phyloP scores from a whole-genome alignment of 2,797 vertebrate genomes.

The Notolabrus celidotus region DNA sequence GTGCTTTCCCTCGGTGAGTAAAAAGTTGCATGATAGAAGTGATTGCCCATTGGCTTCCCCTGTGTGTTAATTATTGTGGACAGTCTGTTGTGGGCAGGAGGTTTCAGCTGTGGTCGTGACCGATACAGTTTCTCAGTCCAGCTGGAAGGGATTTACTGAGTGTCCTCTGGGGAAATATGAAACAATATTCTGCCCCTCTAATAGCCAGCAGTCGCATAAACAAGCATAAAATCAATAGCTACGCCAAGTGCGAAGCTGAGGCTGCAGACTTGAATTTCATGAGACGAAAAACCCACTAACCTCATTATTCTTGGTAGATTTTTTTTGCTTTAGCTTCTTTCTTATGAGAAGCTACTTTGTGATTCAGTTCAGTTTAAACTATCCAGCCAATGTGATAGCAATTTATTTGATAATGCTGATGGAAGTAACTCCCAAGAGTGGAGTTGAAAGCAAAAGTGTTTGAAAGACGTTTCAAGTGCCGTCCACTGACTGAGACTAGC shows the following conservation, averaged over 20 bases:
- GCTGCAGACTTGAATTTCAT: conserved; percentile 53
- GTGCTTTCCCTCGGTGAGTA: conserved; percentile 13
- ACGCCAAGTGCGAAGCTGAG: conserved; percentile 48
- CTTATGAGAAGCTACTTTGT: conserved; percentile 8
- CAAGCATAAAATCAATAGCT: conserved; percentile 77
- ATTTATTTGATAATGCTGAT: conserved; percentile 40
- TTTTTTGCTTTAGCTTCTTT: conserved; percentile 16
- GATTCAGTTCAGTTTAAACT: conserved; percentile 49
- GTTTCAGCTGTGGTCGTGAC: conserved; percentile 61
- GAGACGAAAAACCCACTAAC: conserved; percentile 21
- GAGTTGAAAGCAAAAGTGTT: conserved; percentile 63
- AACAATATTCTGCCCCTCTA: conserved; percentile 74
- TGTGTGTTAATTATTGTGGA: conserved; percentile 78
- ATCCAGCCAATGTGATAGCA: conserved; percentile 38
- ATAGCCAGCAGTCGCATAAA: conserved; percentile 75
- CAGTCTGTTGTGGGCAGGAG: conserved; percentile 69
- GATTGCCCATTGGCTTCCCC: conserved; percentile 59
- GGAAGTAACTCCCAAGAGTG: conserved; percentile 33
- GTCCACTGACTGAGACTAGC: conserved; percentile 31
- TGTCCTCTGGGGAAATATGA: conserved; percentile 71
- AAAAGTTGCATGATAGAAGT: conserved; percentile 45
- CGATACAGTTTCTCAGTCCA: conserved; percentile 69
- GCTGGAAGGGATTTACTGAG: conserved; percentile 76
- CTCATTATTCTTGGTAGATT: conserved; percentile 33
- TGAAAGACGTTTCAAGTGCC: conserved; percentile 60